phyloP scores from a whole-genome alignment of 2,113 vertebrate genomes.

The Muscicapa adusta region DNA sequence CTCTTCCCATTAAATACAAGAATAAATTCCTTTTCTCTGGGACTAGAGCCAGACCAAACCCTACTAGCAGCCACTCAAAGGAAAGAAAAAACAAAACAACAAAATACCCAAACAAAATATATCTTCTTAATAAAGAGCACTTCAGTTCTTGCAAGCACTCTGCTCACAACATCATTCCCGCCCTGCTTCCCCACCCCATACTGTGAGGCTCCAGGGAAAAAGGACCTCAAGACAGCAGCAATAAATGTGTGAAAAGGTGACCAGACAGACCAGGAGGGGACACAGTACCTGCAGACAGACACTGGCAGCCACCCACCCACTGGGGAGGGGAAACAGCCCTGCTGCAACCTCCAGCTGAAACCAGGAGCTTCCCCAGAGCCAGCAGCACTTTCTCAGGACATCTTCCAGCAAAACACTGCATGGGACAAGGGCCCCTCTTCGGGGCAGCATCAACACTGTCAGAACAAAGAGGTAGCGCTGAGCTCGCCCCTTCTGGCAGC shows the following conservation, averaged over 20 bases:
- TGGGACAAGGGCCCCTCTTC: not conserved
- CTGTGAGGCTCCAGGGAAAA: not conserved
- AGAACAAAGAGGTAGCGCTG: not conserved
- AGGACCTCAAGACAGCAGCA: conserved; percentile 27
- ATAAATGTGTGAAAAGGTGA: not conserved
- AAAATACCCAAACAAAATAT: not conserved
- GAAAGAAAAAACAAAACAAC: not conserved
- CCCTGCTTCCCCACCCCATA: not conserved
- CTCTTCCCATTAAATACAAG: not conserved
- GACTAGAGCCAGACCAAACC: not conserved
- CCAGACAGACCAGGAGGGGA: not conserved
- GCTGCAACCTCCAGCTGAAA: not conserved
- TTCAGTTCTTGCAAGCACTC: not conserved
- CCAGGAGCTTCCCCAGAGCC: not conserved
- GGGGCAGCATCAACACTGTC: not conserved
- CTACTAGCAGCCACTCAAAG: not conserved
- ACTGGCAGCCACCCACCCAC: not conserved
- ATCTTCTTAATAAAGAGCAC: not conserved
- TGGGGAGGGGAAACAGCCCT: not conserved
- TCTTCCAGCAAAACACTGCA: not conserved
- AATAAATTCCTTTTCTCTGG: not conserved
- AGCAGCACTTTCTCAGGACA: not conserved
- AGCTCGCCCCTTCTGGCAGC: not conserved
- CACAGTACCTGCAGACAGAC: rapidly evolving
- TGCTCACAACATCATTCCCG: not conserved